A percentile compares a stretch with the other conserved stretches of the same genome.
Conservation (phyloP, 2,888 invertebrate genomes). For the Amiota minor region DNA sequence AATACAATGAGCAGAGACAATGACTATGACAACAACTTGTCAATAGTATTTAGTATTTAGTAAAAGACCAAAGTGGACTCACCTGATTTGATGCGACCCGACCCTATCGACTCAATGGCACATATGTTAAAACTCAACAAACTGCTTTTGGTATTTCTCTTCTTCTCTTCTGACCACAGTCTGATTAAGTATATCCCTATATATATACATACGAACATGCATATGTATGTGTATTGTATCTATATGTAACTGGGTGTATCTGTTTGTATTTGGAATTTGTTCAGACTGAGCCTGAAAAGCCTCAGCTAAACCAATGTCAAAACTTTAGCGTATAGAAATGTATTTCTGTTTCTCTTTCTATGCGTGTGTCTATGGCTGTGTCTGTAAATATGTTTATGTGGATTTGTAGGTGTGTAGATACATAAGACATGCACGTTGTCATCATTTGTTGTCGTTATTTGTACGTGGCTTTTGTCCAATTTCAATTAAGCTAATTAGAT, state of each 20-base stretch:
- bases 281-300: not conserved
- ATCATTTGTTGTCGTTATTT: constrained; percentile 28
- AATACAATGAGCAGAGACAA: constrained; percentile 6
- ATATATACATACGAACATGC: too few relatives aligned
- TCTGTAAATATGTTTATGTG: too few relatives aligned
- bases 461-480: constrained; percentile 53
- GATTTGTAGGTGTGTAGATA: too few relatives aligned
- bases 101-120: not conserved
- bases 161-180: too few relatives aligned
- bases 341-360: too few relatives aligned
- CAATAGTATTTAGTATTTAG: too few relatives aligned
- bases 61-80: too few relatives aligned
- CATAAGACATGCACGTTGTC: not conserved
- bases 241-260: not conserved
- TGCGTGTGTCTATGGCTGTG: too few relatives aligned
- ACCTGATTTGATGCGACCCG: too few relatives aligned
- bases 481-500: constrained; percentile 66
- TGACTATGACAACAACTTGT: not conserved
- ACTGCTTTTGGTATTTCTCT: not conserved
- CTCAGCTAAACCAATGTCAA: constrained; percentile 14
- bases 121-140: constrained; percentile 15
- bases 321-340: not conserved
- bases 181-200: too few relatives aligned
- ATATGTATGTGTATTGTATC: too few relatives aligned
- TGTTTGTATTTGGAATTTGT: too few relatives aligned